These are phyloP conservation scores for Oreochromis niloticus DNA, from an alignment of 2,113 vertebrate species.

Conservation along the genomic window DNA sequence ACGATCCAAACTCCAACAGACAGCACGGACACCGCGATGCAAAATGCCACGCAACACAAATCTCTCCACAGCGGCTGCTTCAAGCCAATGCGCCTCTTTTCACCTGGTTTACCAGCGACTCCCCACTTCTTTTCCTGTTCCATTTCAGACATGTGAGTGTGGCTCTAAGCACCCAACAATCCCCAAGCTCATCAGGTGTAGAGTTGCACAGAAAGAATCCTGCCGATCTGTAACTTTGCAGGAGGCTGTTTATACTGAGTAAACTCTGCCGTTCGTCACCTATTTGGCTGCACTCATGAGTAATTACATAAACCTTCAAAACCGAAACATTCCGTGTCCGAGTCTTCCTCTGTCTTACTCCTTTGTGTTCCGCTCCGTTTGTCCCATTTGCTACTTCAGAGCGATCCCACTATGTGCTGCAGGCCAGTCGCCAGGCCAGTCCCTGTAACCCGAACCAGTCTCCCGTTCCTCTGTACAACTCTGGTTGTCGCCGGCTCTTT, in stretches of 20 bases:
- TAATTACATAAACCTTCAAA: background rate
- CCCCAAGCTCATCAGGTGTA: background rate
- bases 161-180: constrained; percentile 8
- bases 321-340: background rate
- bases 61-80: constrained; percentile 41
- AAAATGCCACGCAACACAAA: constrained; percentile 19
- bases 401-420: background rate
- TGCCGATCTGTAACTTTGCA: background rate
- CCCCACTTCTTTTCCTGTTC: constrained; percentile 44
- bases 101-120: background rate
- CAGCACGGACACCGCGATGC: constrained; percentile 44
- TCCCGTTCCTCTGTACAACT: background rate
- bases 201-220: background rate
- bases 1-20: constrained; percentile 67
- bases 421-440: constrained; percentile 38
- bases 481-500: constrained; percentile 36
- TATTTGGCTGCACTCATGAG: background rate
- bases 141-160: constrained; percentile 39
- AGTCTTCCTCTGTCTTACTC: background rate
- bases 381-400: constrained; percentile 19
- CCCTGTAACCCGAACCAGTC: constrained; percentile 58
- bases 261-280: background rate
- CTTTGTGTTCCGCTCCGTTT: constrained; percentile 11
- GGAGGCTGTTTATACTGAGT: background rate
- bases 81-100: constrained; percentile 20